Evolutionary conservation across 2,797 vertebrate genomes (phyloP), one percentile per base, ranked within the genome.

Genomic region (Siniperca obscura): DNA sequence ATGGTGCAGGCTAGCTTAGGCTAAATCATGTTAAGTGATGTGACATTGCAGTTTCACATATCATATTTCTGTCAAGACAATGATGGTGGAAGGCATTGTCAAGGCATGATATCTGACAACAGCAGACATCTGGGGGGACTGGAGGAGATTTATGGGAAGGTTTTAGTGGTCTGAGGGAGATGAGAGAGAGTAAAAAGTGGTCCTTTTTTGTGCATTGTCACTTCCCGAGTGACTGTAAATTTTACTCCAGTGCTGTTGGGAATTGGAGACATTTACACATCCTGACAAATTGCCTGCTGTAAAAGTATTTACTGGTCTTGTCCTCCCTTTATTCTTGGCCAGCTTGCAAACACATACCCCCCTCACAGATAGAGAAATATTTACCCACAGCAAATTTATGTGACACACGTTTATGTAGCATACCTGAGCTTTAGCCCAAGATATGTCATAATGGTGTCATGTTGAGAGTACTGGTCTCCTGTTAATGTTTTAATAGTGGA

Each of bases 21-120:
- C 96, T 98, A 98, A 98, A 98, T 98, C 97, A 98, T 86, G 84
- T 94, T 98, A 97, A 98, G 95, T 97, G 97, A 98, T 98, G 96
- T 97, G 97, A 98, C 97, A 97, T 96, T 96, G 95, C 96, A 96
- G 96, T 97, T 98, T 97, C 97, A 96, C 96, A 94, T 96, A 96
- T 97, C 97, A 98, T 98, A 98, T 98, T 98, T 98, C 97, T 98
- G 97, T 95, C 97, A 97, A 96, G 97, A 97, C 96, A 97, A 97
- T 96, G 97, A 97, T 96, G 96, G 97, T 96, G 95, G 97, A 97
- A 97, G 96, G 96, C 95, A 96, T 97, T 98, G 97, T 97, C 97
- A 96, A 96, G 93, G 93, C 95, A 96, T 94, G 95, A 98, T 97
- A 97, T 97, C 96, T 95, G 96, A 98, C 96, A 97, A 97, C 96